A percentile compares a stretch with the other conserved stretches of the same genome.
Evolutionary conservation across 2,888 invertebrate species (phyloP).

Genomic region (Pseudococcus jackbeardsleyi): DNA sequence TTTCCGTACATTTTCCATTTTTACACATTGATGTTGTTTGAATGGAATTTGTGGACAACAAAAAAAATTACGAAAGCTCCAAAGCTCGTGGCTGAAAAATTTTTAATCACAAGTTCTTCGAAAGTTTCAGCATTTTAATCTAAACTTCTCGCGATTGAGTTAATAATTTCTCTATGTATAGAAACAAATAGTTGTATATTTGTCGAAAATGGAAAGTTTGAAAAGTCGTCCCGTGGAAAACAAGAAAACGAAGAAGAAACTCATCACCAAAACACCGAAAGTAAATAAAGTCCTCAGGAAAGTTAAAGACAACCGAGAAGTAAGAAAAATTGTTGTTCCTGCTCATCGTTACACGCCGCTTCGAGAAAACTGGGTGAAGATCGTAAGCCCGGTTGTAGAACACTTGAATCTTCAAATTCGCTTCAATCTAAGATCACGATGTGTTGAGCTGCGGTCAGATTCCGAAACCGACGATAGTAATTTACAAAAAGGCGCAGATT

Average conservation of each 20-base stretch:
- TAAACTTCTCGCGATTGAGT: too few species aligned
- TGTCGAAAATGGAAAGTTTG: conserved; percentile 40
- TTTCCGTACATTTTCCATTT: neutral
- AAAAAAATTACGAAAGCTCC: neutral
- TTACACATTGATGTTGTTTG: neutral
- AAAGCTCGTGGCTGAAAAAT: neutral
- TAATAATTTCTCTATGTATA: neutral
- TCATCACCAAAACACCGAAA: conserved; percentile 36
- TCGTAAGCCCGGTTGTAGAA: conserved; percentile 96
- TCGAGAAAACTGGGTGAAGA: conserved; percentile 97
- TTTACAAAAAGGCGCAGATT: conserved; percentile 97
- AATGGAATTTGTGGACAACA: neutral
- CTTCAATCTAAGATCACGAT: conserved; percentile 91
- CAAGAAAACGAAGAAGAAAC: conserved; percentile 57
- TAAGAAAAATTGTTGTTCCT: conserved; percentile 89
- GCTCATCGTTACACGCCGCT: conserved; percentile 93
- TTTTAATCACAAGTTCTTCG: neutral
- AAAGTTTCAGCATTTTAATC: neutral
- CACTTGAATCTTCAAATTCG: conserved; percentile 93
- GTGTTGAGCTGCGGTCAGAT: conserved; percentile 85
- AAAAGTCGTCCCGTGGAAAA: conserved; percentile 14
- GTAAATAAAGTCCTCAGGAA: neutral
- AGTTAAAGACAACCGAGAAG: conserved; percentile 61
- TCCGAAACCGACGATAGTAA: conserved; percentile 81
- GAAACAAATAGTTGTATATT: neutral